Evolutionary conservation across 2,888 invertebrate genomes (phyloP).

Genomic region (Saturnia japonica): DNA sequence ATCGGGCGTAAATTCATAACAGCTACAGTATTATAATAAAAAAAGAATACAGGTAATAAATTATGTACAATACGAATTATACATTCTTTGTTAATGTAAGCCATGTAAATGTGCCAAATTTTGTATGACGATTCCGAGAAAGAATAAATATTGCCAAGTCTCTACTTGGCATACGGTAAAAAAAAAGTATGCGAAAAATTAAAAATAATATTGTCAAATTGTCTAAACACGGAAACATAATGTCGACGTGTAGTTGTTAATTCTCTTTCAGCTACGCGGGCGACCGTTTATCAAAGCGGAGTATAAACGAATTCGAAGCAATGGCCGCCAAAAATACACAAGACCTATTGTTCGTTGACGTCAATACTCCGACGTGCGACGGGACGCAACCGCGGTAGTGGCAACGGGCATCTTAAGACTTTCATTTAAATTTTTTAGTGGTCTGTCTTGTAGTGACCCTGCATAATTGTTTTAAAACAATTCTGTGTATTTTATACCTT

Average conservation of each 20-base stretch:
- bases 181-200: neutral
- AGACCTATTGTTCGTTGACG: slow-evolving; percentile 60
- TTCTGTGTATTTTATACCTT: neutral
- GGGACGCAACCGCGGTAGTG: neutral
- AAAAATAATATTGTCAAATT: slow-evolving; percentile 29
- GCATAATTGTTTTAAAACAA: neutral
- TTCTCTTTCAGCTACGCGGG: slow-evolving; percentile 12
- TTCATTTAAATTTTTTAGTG: neutral
- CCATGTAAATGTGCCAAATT: neutral
- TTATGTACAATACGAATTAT: neutral
- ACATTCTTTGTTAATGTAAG: neutral
- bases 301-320: slow-evolving; percentile 42
- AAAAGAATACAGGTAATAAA: neutral
- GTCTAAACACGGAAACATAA: slow-evolving; percentile 36
- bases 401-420: neutral
- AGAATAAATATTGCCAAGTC: neutral
- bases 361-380: slow-evolving; percentile 36
- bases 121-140: neutral
- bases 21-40: neutral
- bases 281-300: neutral
- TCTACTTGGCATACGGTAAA: neutral
- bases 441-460: neutral
- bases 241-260: slow-evolving; percentile 20
- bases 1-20: too few species aligned
- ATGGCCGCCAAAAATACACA: slow-evolving; percentile 50